These are phyloP conservation scores for Diprion similis DNA, from an alignment of 1,140 invertebrate species.

Conservation along the genomic window DNA sequence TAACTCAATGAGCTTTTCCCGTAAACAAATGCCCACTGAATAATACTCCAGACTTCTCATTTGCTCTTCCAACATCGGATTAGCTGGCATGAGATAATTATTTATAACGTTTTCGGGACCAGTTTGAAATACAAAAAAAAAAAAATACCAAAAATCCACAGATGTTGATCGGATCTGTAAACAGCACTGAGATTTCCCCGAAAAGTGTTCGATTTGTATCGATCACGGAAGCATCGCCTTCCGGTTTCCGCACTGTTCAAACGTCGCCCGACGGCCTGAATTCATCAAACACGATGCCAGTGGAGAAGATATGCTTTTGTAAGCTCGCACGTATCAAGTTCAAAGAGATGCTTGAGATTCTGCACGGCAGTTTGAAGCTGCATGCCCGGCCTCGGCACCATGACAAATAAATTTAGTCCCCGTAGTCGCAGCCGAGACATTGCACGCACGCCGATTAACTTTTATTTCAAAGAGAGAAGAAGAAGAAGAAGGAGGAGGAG, in stretches of 20 bases:
- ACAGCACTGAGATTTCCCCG: too few species aligned
- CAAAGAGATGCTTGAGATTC: not conserved
- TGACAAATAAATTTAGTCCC: not conserved
- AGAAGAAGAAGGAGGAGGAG: not conserved
- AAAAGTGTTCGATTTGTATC: too few species aligned
- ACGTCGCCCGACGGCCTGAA: not conserved
- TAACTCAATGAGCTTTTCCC: too few species aligned
- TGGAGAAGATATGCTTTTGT: slow-evolving; percentile 4
- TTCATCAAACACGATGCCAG: not conserved
- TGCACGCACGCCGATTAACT: slow-evolving; percentile 1
- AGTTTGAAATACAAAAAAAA: too few species aligned
- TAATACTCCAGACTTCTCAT: too few species aligned
- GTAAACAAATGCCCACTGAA: too few species aligned
- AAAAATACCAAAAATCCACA: too few species aligned
- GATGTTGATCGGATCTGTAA: too few species aligned
- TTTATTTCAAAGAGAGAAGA: not conserved
- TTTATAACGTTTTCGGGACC: too few species aligned
- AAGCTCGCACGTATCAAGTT: not conserved
- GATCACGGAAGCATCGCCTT: too few species aligned
- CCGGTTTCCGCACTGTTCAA: not conserved
- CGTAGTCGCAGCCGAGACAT: not conserved
- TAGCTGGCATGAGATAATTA: too few species aligned
- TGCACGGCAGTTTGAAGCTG: not conserved
- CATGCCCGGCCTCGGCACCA: not conserved
- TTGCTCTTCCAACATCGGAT: too few species aligned